A percentile compares a stretch with the other conserved stretches of the same genome.
These are phyloP conservation scores for Drosophila picticornis DNA, from an alignment of 2,888 invertebrate species.

Conservation along the genomic window DNA sequence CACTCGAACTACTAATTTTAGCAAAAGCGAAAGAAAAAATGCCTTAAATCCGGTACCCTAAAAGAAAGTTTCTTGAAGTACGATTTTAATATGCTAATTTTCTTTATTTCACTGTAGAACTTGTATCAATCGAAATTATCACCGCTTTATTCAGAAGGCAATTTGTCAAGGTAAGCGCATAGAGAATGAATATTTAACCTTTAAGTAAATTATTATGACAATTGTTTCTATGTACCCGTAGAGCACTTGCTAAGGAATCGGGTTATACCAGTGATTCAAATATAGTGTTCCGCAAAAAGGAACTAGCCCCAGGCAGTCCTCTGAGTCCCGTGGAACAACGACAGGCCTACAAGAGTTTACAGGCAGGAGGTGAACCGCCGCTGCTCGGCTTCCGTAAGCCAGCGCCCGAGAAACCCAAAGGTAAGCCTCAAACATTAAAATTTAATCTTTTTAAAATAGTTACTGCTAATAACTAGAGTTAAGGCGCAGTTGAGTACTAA, in stretches of 20 bases:
- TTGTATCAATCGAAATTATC: slow-evolving; percentile 90
- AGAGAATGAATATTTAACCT: neutral
- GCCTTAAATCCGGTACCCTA: slow-evolving; percentile 9
- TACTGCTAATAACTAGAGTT: slow-evolving; percentile 24
- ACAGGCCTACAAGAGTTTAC: slow-evolving; percentile 94
- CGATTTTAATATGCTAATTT: slow-evolving; percentile 12
- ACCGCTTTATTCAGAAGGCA: slow-evolving; percentile 89
- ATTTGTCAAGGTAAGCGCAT: slow-evolving; percentile 90
- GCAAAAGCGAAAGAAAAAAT: slow-evolving; percentile 5
- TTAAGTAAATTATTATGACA: neutral
- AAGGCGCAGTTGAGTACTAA: slow-evolving; percentile 54
- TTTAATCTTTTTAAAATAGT: slow-evolving; percentile 2
- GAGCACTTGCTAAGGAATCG: slow-evolving; percentile 94
- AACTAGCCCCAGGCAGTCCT: slow-evolving; percentile 88
- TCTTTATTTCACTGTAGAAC: slow-evolving; percentile 87
- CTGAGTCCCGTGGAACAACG: slow-evolving; percentile 94
- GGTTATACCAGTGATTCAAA: slow-evolving; percentile 97
- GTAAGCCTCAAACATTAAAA: slow-evolving; percentile 85
- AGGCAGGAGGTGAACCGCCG: slow-evolving; percentile 97
- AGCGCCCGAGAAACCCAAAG: slow-evolving; percentile 93
- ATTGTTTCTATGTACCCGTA: slow-evolving; percentile 74
- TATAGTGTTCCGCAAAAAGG: slow-evolving; percentile 92
- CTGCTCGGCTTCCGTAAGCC: slow-evolving; percentile 95
- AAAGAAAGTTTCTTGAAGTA: accelerated
- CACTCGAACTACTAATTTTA: slow-evolving; percentile 63